phyloP scores from a whole-genome alignment of 2,888 invertebrate genomes.

The Lamellibrachia columna region DNA sequence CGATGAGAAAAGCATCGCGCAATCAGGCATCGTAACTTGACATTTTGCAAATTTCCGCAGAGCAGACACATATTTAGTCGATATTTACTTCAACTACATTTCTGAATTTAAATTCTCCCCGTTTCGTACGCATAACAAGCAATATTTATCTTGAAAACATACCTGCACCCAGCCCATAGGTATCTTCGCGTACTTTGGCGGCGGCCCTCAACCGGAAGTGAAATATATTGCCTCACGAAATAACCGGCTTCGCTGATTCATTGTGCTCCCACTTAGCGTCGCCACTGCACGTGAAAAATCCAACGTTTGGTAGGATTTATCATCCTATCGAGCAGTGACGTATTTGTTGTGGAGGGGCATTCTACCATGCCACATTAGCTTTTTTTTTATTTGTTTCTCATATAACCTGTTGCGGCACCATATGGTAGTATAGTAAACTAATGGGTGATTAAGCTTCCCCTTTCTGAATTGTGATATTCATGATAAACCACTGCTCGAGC shows the following conservation, averaged over 20 bases:
- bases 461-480: too few relatives aligned
- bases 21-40: neutral
- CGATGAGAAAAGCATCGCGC: too few relatives aligned
- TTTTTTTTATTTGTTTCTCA: too few relatives aligned
- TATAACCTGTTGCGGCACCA: too few relatives aligned
- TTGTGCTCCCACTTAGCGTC: neutral
- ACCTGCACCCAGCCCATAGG: neutral
- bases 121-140: neutral
- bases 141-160: neutral
- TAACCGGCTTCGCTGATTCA: neutral
- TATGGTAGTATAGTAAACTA: too few relatives aligned
- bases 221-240: neutral
- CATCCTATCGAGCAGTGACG: too few relatives aligned
- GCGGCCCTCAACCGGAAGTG: constrained; percentile 6
- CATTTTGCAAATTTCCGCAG: neutral
- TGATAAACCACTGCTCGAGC: too few relatives aligned
- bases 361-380: too few relatives aligned
- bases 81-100: neutral
- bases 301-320: too few relatives aligned
- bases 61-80: neutral
- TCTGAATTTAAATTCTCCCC: neutral
- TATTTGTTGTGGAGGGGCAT: neutral
- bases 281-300: neutral
- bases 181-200: constrained; percentile 16
- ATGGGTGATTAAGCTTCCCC: too few relatives aligned